Conservation (phyloP, 2,888 invertebrate genomes). For the Lasioglossum calceatum region DNA sequence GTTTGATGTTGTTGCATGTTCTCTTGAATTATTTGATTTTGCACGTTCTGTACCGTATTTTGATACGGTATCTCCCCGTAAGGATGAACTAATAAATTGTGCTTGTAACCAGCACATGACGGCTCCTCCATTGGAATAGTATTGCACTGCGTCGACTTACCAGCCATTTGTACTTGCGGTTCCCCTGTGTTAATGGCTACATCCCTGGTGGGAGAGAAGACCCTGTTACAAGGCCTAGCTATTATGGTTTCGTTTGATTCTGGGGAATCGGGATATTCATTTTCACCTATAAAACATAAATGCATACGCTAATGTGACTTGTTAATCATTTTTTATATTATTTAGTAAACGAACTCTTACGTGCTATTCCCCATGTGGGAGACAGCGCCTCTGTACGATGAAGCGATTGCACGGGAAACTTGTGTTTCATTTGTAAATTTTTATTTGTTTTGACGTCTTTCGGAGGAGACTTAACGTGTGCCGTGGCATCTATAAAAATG, state of each 20-base stretch:
- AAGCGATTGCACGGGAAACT: constrained; percentile 77
- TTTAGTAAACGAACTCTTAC: constrained; percentile 66
- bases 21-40: constrained; percentile 83
- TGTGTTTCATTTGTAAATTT: constrained; percentile 80
- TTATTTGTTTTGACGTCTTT: constrained; percentile 82
- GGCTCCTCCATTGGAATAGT: constrained; percentile 71
- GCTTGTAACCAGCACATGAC: constrained; percentile 70
- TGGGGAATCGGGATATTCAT: constrained; percentile 82
- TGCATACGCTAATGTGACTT: not conserved
- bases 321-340: not conserved
- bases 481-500: constrained; percentile 73
- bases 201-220: constrained; percentile 82
- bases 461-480: constrained; percentile 78
- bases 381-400: constrained; percentile 80
- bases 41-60: constrained; percentile 82
- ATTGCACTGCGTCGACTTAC: constrained; percentile 73
- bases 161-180: constrained; percentile 67
- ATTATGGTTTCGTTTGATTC: constrained; percentile 83
- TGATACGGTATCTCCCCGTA: constrained; percentile 81
- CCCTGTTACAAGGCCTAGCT: constrained; percentile 77
- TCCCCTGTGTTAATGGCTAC: constrained; percentile 80
- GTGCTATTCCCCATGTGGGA: constrained; percentile 78
- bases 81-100: constrained; percentile 65
- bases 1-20: constrained; percentile 82
- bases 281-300: constrained; percentile 70